These are phyloP conservation scores for Caerostris extrusa DNA, from an alignment of 1,140 invertebrate genomes.

Conservation along the genomic window DNA sequence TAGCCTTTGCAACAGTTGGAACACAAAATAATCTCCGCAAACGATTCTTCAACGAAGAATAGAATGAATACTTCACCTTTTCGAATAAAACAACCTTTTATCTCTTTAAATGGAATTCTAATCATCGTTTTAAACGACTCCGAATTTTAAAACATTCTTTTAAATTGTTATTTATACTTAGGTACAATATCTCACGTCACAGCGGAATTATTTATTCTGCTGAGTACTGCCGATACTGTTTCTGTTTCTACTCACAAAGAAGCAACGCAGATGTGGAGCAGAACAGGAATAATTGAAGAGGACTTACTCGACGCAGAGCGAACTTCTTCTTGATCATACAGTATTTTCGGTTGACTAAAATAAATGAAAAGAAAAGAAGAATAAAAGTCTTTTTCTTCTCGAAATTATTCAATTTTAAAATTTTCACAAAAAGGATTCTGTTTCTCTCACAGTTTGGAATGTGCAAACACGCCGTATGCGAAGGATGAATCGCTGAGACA, in stretches of 20 bases:
- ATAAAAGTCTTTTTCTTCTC: not conserved
- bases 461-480: not conserved
- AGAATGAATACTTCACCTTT: not conserved
- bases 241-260: not conserved
- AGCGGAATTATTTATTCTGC: not conserved
- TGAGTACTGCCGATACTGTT: not conserved
- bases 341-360: not conserved
- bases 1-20: too few species aligned
- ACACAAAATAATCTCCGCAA: too few species aligned
- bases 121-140: not conserved
- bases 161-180: constrained; percentile 18
- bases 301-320: not conserved
- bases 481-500: not conserved
- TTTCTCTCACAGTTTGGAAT: not conserved
- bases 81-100: not conserved
- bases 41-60: too few species aligned
- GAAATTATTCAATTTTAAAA: constrained; percentile 25
- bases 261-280: not conserved
- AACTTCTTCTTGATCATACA: not conserved
- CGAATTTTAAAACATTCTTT: not conserved
- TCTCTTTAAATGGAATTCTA: not conserved
- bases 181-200: not conserved
- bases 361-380: not conserved
- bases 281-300: not conserved
- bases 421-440: not conserved